Evolutionary conservation across 2,888 invertebrate species (phyloP).

Genomic region (Flabesymbios commensalis): DNA sequence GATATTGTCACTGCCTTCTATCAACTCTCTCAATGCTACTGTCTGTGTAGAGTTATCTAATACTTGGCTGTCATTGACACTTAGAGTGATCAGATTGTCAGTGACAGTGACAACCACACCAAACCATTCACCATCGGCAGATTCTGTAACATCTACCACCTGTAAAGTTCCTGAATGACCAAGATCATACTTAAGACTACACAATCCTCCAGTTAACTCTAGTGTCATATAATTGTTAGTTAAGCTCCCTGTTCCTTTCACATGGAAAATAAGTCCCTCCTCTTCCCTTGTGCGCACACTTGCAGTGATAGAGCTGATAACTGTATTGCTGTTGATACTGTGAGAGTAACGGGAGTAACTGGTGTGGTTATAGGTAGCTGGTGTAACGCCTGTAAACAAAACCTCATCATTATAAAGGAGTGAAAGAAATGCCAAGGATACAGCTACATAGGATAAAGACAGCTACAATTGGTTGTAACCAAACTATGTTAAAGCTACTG

Average conservation of each 20-base stretch:
- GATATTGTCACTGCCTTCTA: slow-evolving; percentile 2
- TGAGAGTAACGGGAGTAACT: slow-evolving; percentile 70
- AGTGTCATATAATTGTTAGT: slow-evolving; percentile 29
- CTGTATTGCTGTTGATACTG: slow-evolving; percentile 66
- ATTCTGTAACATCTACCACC: no score
- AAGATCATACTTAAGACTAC: slow-evolving; percentile 15
- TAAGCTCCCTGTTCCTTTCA: background rate
- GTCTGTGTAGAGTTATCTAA: background rate
- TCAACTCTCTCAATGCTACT: background rate
- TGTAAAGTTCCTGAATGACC: no score
- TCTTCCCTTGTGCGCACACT: slow-evolving; percentile 15
- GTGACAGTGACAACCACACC: slow-evolving; percentile 33
- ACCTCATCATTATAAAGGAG: background rate
- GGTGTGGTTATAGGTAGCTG: slow-evolving; percentile 80
- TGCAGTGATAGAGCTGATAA: slow-evolving; percentile 41
- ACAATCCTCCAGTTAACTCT: slow-evolving; percentile 35
- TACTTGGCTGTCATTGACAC: no score
- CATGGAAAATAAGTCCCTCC: slow-evolving; percentile 5
- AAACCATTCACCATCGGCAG: slow-evolving; percentile 35
- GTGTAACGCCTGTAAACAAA: slow-evolving; percentile 68
- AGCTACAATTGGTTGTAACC: no score
- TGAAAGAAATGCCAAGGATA: background rate
- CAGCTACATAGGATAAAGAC: no score
- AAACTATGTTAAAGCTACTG: no score
- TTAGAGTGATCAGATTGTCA: background rate